Conservation (phyloP, 2,797 vertebrate genomes). For the Gobio occitaniae region DNA sequence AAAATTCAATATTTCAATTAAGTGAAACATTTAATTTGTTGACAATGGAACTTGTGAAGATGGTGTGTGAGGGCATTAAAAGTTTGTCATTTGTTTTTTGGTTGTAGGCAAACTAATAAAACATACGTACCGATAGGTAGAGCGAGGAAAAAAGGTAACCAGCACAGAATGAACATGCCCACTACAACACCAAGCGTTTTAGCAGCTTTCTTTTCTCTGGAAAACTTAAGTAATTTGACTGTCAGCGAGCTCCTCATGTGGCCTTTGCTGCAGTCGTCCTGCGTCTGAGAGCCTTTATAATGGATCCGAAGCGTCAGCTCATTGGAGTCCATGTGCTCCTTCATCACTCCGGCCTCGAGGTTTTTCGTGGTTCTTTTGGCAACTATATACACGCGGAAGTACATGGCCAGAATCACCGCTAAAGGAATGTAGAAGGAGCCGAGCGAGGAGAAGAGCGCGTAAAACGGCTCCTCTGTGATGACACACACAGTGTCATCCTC, state of each 20-base stretch:
- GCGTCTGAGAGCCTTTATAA: constrained; percentile 86
- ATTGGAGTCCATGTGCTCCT: constrained; percentile 91
- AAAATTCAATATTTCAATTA: background rate
- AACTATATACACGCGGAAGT: constrained; percentile 94
- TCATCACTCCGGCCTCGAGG: constrained; percentile 95
- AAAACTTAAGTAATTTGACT: constrained; percentile 93
- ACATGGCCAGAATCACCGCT: constrained; percentile 94
- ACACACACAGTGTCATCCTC: constrained; percentile 88
- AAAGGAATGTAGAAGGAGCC: constrained; percentile 97
- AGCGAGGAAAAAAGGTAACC: constrained; percentile 95
- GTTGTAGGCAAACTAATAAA: background rate
- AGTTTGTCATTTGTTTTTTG: background rate
- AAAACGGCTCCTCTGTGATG: constrained; percentile 97
- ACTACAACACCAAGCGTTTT: constrained; percentile 96
- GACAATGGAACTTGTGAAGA: background rate
- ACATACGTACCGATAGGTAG: constrained; percentile 88
- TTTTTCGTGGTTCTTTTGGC: constrained; percentile 97
- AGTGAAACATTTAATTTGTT: background rate
- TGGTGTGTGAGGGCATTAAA: background rate
- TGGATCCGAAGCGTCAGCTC: constrained; percentile 96
- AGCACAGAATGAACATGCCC: constrained; percentile 96
- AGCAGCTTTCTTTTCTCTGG: constrained; percentile 95
- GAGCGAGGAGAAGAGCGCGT: constrained; percentile 95
- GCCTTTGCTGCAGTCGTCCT: constrained; percentile 83
- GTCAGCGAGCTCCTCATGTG: constrained; percentile 90